phyloP scores from a whole-genome alignment of 2,888 invertebrate species.

The Zaprionus bogoriensis region DNA sequence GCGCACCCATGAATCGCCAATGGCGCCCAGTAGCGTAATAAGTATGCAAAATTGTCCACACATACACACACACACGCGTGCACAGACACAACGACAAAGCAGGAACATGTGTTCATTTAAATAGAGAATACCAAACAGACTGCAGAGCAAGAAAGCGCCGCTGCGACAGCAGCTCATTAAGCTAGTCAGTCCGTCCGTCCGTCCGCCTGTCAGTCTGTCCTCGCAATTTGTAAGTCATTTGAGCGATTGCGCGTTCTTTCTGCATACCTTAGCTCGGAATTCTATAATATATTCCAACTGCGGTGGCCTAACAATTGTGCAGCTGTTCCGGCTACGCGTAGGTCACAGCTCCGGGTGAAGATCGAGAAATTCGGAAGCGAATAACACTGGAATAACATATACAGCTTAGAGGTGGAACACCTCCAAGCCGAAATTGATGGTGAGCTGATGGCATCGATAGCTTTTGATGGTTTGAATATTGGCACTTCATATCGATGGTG shows the following conservation, averaged over 20 bases:
- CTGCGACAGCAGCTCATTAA: not conserved
- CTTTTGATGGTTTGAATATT: no score
- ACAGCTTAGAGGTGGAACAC: not conserved
- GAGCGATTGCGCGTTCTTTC: conserved; percentile 26
- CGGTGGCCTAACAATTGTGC: not conserved
- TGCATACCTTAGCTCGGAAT: not conserved
- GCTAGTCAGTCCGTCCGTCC: not conserved
- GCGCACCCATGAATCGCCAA: conserved; percentile 57
- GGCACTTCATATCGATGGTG: no score
- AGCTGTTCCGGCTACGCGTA: not conserved
- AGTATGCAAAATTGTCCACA: conserved; percentile 57
- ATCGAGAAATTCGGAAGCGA: not conserved
- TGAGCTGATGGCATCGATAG: no score
- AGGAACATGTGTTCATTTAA: conserved; percentile 58
- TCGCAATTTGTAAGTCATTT: conserved; percentile 48
- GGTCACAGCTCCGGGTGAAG: not conserved
- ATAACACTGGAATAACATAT: not conserved
- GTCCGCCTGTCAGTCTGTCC: not conserved
- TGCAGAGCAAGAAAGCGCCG: conserved; percentile 1
- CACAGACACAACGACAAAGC: conserved; percentile 5
- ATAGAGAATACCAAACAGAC: conserved; percentile 42
- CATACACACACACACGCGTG: not conserved
- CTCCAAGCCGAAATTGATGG: no score
- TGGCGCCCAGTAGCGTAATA: conserved; percentile 27
- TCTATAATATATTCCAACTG: not conserved